Evolutionary conservation across 2,113 vertebrate species (phyloP).

Genomic region (Falcunculus frontatus): DNA sequence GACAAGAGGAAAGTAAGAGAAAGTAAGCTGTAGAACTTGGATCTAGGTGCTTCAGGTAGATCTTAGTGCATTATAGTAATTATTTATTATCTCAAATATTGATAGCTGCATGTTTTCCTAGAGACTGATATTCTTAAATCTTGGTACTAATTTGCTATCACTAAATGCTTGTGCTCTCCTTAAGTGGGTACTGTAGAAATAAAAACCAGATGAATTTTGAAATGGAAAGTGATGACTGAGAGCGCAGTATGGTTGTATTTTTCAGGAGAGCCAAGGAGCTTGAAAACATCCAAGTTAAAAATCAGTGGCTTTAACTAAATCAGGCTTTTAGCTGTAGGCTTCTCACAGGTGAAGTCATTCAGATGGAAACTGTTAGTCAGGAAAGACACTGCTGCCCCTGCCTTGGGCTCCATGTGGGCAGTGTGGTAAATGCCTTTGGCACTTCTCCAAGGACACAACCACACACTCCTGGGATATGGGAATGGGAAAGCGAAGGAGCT

Average conservation of each 20-base stretch:
- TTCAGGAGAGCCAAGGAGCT: neutral
- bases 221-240: neutral
- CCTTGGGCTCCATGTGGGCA: accelerated
- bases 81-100: neutral
- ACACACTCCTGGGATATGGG: accelerated
- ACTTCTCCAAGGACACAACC: neutral
- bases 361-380: neutral
- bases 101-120: neutral
- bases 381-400: neutral
- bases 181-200: neutral
- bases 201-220: neutral
- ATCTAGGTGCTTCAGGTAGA: neutral
- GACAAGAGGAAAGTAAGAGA: neutral
- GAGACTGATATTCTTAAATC: neutral
- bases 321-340: neutral
- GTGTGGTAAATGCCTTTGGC: too few relatives aligned
- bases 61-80: neutral
- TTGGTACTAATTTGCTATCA: neutral
- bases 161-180: neutral
- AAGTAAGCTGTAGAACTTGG: neutral
- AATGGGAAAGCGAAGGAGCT: neutral
- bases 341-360: accelerated
- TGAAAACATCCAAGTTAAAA: neutral
- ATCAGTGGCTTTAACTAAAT: neutral
- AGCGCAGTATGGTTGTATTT: accelerated